A percentile compares a stretch with the other conserved stretches of the same genome.
Evolutionary conservation across 2,888 invertebrate species (phyloP).

Genomic region (Invenusta paracnida): DNA sequence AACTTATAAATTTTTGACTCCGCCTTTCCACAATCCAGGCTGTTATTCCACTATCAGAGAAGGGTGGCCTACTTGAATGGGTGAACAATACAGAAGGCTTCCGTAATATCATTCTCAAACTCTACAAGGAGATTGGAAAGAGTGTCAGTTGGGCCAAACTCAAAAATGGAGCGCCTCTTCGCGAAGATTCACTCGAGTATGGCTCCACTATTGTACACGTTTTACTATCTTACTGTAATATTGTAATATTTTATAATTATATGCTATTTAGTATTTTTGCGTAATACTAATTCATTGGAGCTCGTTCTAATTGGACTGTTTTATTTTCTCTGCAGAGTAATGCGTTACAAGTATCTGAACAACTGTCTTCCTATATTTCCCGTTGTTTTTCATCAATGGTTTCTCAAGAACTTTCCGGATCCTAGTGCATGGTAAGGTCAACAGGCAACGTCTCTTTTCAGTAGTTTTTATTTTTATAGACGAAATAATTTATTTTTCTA

Average conservation of each 20-base stretch:
- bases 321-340: conserved; percentile 58
- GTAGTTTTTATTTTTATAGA: too few species aligned
- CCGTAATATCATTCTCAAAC: conserved; percentile 55
- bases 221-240: not conserved
- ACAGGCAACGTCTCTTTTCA: too few species aligned
- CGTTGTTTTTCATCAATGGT: conserved; percentile 81
- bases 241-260: too few species aligned
- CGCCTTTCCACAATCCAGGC: too few species aligned
- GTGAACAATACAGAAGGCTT: conserved; percentile 71
- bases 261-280: not conserved
- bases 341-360: conserved; percentile 35
- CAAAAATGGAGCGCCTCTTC: conserved; percentile 66
- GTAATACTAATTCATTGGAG: not conserved
- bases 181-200: conserved; percentile 63
- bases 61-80: conserved; percentile 94
- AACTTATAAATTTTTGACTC: too few species aligned
- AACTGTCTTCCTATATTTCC: conserved; percentile 39
- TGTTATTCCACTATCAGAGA: conserved; percentile 86
- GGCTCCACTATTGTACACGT: conserved; percentile 53
- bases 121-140: conserved; percentile 65
- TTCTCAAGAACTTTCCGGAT: conserved; percentile 78
- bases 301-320: not conserved
- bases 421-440: conserved; percentile 73
- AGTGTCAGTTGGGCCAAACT: conserved; percentile 67
- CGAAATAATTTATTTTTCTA: too few species aligned